These are phyloP conservation scores for Scalopus aquaticus DNA, from an alignment of 2,113 vertebrate genomes.

Conservation along the genomic window DNA sequence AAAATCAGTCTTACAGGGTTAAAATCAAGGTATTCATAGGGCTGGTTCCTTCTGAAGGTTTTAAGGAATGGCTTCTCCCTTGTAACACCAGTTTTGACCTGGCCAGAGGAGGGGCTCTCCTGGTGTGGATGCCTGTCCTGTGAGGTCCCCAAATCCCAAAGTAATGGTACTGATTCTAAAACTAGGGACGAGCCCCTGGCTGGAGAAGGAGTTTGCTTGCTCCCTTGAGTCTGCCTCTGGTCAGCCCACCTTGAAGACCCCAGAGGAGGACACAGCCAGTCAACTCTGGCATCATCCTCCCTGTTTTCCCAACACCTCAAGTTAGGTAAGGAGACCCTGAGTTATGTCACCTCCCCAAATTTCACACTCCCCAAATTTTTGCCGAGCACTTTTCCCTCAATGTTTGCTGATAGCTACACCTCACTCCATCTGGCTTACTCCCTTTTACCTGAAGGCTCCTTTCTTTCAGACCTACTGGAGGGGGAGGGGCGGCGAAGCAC, in stretches of 20 bases:
- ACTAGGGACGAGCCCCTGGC: neutral
- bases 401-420: neutral
- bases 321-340: neutral
- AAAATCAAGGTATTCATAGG: neutral
- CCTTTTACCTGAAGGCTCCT: neutral
- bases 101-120: neutral
- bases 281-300: neutral
- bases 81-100: neutral
- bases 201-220: neutral
- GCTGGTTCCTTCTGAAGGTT: neutral
- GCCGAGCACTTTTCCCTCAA: fast-evolving
- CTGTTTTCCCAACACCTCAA: neutral
- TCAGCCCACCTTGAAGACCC: neutral
- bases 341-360: neutral
- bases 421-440: neutral
- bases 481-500: neutral
- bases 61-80: too few species aligned
- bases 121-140: neutral
- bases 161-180: neutral
- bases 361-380: neutral
- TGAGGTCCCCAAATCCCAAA: neutral
- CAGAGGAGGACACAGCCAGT: neutral
- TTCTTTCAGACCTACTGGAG: too few species aligned
- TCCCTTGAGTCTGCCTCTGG: neutral
- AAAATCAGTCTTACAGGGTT: neutral